Percentiles rank a stretch among this genome's conserved stretches.
Conservation (phyloP, 30 jellyfish, hydroid and myxozoan species). For the Aurelia coerulea region DNA sequence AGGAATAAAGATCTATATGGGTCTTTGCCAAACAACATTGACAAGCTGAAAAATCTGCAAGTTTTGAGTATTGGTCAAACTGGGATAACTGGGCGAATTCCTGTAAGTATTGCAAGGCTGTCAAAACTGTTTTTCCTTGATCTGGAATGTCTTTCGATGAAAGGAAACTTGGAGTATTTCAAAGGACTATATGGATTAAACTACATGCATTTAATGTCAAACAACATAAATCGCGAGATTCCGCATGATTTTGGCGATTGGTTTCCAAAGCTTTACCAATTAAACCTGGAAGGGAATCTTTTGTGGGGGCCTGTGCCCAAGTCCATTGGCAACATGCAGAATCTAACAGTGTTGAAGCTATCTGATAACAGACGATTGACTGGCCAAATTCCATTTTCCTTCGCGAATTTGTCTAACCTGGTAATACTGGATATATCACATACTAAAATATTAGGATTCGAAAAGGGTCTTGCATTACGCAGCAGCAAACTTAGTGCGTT, state of each 20-base stretch:
- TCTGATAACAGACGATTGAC: slow-evolving; percentile 36
- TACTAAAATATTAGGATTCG: slow-evolving; percentile 58
- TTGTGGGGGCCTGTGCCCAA: slow-evolving; percentile 46
- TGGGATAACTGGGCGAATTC: slow-evolving; percentile 37
- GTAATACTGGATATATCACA: slow-evolving; percentile 49
- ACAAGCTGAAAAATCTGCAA: slow-evolving; percentile 30
- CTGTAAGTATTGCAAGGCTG: slow-evolving; percentile 24
- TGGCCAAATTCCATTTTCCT: slow-evolving; percentile 54
- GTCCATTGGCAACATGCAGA: slow-evolving; percentile 38
- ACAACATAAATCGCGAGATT: slow-evolving; percentile 33
- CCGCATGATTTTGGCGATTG: slow-evolving; percentile 70
- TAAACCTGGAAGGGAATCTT: slow-evolving; percentile 40
- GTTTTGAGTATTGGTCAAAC: slow-evolving; percentile 72
- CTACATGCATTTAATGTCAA: slow-evolving; percentile 48
- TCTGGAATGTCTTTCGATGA: slow-evolving; percentile 48
- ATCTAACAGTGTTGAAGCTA: slow-evolving; percentile 31
- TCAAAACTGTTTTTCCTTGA: slow-evolving; percentile 45
- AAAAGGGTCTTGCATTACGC: slow-evolving; percentile 44
- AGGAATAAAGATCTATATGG: slow-evolving; percentile 48
- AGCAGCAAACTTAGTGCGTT: slow-evolving; percentile 29
- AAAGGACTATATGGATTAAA: slow-evolving; percentile 35
- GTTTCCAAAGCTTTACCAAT: slow-evolving; percentile 55
- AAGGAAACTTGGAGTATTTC: slow-evolving; percentile 20
- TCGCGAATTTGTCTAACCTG: slow-evolving; percentile 28
- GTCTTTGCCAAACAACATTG: slow-evolving; percentile 29